Evolutionary conservation across 2,888 invertebrate genomes (phyloP), one percentile per base, ranked within the genome.

Genomic region (Polymixis flavicincta): DNA sequence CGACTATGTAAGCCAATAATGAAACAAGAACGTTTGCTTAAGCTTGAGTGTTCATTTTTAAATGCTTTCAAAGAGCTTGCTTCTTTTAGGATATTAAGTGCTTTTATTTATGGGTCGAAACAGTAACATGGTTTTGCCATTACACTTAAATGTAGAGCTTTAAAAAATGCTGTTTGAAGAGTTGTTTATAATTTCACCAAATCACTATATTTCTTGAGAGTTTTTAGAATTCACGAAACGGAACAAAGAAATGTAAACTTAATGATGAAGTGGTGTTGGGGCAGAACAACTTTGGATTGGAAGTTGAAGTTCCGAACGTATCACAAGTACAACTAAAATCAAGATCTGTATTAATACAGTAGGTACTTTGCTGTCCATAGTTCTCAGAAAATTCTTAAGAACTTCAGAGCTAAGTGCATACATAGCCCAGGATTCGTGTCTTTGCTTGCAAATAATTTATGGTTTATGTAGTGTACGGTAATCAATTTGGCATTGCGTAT

Each of bases 1-100:
- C 32, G 32, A 32, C 11, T 54, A 60, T 48, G 55, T 52, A 60
- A 71, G 54, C 64, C 65, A 63, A 76, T 81, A 61, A 66, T 71
- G 59, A 74, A 74, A 81, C 73, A 74, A 32, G 73, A 57, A 69
- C 42, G 9, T 48, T 59, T 57, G 28, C 52, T 50, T 63, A 42
- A 11, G 17, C 37, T 1, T 7, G 61, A n/a, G 50, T 14, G 28
- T 54, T 25, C 42, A 28, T 59, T 68, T 66, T 74, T n/a, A 5
- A 25, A 13, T 25, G 63, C 50, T 78, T 71, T 67, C 54, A 48
- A 52, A 19, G 55, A n/a, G n/a, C n/a, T n/a, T n/a, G n/a, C n/a
- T n/a, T n/a, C 68, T 74, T 72, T 57, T 64, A 52, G 22, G 19
- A 22, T 42, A 42, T 25, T 57, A 57, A n/a, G n/a, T n/a, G n/a